A percentile compares a stretch with the other conserved stretches of the same genome.
phyloP scores from a whole-genome alignment of 2,888 invertebrate species.

The Gastracanthus pulcherrimus region DNA sequence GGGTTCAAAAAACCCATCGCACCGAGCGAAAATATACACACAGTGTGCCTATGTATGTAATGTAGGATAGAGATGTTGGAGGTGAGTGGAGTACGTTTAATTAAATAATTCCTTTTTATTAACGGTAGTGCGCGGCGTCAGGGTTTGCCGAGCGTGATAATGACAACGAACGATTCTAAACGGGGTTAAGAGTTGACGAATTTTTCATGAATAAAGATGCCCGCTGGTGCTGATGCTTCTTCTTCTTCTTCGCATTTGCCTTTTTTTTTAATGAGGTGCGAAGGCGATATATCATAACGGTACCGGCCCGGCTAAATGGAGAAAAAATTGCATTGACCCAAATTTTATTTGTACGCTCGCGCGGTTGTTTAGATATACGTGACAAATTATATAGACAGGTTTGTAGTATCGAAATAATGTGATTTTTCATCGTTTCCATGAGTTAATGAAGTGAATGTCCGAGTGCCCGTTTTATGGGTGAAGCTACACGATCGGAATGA shows the following conservation, averaged over 20 bases:
- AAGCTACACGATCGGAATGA: not conserved
- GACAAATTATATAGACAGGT: not conserved
- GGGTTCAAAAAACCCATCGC: conserved; percentile 36
- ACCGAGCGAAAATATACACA: not conserved
- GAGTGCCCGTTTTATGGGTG: too few species aligned
- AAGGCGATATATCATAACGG: conserved; percentile 24
- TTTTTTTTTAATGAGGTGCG: not conserved
- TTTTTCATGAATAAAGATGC: conserved; percentile 25
- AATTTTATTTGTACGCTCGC: conserved; percentile 1
- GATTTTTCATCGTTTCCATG: too few species aligned
- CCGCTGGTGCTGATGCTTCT: not conserved
- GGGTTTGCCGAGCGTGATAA: not conserved
- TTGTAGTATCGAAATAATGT: not conserved
- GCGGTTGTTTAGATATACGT: not conserved
- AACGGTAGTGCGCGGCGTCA: not conserved
- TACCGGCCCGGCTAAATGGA: not conserved
- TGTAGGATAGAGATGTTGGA: not conserved
- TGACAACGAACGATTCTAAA: not conserved
- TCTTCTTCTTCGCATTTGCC: not conserved
- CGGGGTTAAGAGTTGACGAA: not conserved
- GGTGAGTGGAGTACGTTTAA: not conserved
- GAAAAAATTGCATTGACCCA: conserved; percentile 28
- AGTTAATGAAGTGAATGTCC: too few species aligned
- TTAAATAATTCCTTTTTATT: not conserved
- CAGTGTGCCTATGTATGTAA: not conserved